A percentile compares a stretch with the other conserved stretches of the same genome.
These are phyloP conservation scores for Brenthis hecate DNA, from an alignment of 2,888 invertebrate genomes.

Conservation along the genomic window DNA sequence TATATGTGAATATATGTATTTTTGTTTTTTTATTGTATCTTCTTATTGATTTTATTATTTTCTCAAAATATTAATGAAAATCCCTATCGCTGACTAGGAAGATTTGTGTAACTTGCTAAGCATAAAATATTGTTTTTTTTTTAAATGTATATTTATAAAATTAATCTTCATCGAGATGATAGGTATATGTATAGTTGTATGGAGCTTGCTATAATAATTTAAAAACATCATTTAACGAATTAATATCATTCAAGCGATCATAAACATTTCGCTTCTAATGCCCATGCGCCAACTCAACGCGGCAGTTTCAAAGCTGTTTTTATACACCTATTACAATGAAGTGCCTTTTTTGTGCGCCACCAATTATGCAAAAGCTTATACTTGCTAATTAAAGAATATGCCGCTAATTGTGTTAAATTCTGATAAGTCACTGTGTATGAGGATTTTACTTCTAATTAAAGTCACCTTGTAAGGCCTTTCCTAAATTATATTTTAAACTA, in stretches of 20 bases:
- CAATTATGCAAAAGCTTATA: conserved; percentile 57
- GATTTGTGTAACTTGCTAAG: no score
- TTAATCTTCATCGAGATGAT: neutral
- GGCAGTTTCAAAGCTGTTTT: conserved; percentile 38
- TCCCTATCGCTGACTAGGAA: no score
- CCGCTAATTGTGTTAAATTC: conserved; percentile 46
- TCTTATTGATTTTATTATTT: no score
- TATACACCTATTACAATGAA: conserved; percentile 39
- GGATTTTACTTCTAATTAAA: conserved; percentile 12
- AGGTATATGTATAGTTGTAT: neutral
- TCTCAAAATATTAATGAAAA: no score
- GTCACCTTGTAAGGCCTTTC: conserved; percentile 11
- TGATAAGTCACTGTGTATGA: conserved; percentile 49
- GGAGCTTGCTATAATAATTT: conserved; percentile 9
- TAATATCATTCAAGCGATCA: conserved; percentile 32
- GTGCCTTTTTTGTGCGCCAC: conserved; percentile 49
- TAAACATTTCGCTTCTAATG: conserved; percentile 31
- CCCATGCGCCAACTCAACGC: conserved; percentile 21
- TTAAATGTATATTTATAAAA: neutral
- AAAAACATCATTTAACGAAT: conserved; percentile 23
- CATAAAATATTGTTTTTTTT: neutral
- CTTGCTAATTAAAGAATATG: conserved; percentile 47
- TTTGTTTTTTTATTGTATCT: no score
- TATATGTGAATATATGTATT: no score
- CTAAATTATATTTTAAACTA: neutral